Conservation (phyloP, 2,888 invertebrate species). For the Cancer borealis region DNA sequence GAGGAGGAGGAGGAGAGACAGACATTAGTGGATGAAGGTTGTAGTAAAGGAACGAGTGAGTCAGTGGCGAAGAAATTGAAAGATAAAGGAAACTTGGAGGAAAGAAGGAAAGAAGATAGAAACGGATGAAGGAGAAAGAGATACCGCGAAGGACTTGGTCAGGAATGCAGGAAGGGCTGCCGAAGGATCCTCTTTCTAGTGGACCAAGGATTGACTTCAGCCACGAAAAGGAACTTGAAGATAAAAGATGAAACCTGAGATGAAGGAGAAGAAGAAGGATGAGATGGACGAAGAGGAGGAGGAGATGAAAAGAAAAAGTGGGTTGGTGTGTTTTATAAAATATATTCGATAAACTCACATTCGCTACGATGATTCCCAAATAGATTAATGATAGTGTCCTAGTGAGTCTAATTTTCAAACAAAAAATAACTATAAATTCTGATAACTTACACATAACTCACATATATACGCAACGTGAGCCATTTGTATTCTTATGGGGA, state of each 20-base stretch:
- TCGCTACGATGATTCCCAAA: neutral
- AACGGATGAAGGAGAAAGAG: neutral
- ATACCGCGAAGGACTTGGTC: neutral
- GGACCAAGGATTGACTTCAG: slow-evolving; percentile 3
- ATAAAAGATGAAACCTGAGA: slow-evolving; percentile 33
- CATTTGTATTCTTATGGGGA: neutral
- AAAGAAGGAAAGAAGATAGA: neutral
- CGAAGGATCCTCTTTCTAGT: neutral
- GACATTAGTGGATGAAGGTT: neutral
- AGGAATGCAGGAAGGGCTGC: slow-evolving; percentile 5
- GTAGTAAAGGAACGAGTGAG: neutral
- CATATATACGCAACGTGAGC: neutral
- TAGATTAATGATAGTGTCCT: too few relatives aligned
- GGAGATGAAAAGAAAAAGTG: neutral
- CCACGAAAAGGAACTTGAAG: slow-evolving; percentile 26
- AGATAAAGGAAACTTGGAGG: neutral
- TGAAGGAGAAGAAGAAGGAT: neutral
- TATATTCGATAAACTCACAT: neutral
- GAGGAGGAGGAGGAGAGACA: neutral
- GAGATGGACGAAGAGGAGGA: neutral
- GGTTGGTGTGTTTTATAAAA: neutral
- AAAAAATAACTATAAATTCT: too few relatives aligned
- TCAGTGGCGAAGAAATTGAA: neutral
- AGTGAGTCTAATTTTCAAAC: too few relatives aligned
- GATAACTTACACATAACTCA: neutral